Percentiles rank a stretch among this genome's conserved stretches.
Evolutionary conservation across 2,113 vertebrate genomes (phyloP).

Genomic region (Oreochromis aureus): DNA sequence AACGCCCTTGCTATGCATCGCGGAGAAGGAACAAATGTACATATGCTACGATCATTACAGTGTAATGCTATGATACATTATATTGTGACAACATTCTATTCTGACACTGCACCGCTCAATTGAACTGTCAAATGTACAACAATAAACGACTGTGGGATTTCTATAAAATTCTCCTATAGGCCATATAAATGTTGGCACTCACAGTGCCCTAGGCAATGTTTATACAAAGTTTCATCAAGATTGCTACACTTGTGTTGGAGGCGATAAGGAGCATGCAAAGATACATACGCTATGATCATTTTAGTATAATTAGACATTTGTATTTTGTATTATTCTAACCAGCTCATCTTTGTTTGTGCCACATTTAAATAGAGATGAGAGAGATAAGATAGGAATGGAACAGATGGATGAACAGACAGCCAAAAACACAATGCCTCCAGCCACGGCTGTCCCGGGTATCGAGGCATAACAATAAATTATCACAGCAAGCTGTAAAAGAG

Average conservation of each 20-base stretch:
- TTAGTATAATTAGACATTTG: neutral
- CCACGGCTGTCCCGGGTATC: neutral
- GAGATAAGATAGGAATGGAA: neutral
- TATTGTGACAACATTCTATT: neutral
- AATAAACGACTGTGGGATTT: neutral
- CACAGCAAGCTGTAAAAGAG: neutral
- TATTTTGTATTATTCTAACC: neutral
- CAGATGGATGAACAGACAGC: neutral
- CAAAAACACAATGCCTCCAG: neutral
- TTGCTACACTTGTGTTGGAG: neutral
- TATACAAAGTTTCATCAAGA: neutral
- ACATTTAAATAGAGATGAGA: neutral
- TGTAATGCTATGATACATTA: neutral
- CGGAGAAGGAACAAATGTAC: neutral
- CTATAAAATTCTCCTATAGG: neutral
- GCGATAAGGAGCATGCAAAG: neutral
- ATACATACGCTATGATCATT: neutral
- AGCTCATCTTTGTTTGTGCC: neutral
- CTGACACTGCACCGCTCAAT: neutral
- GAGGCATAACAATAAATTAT: neutral
- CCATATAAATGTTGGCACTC: neutral
- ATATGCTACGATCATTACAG: neutral
- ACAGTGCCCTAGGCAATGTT: neutral
- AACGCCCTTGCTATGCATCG: neutral
- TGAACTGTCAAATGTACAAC: neutral